Evolutionary conservation across 1,140 invertebrate genomes (phyloP), one percentile per base, ranked within the genome.

Genomic region (Dendrolimus punctatus): DNA sequence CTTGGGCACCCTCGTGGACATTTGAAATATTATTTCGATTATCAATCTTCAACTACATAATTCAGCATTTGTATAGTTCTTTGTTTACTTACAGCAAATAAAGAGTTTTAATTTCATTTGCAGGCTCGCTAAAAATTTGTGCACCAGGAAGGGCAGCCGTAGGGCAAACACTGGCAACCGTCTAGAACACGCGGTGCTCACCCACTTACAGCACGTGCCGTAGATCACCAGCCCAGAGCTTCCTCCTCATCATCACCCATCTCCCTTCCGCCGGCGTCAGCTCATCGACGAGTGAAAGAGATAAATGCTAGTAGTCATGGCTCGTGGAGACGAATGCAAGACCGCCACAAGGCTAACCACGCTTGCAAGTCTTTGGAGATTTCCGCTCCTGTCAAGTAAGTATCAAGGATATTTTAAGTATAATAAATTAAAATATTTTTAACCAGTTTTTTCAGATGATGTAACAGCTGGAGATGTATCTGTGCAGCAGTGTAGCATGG

Each of bases 121-220:
- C 76, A 94, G 92, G 80, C 90, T 93, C 73, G 90, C 90, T 57
- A 93, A 93, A 88, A 93, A 94, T 83, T 88, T 94, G 57, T 82
- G 87, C 62, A 93, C 92, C 58, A 88, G 90, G 57, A 93, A 93
- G 88, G 93, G 93, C 51, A 94, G 93, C 75, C 88, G 93, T 58
- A 88, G 91, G 55, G 93, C 92, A 64, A 94, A 94, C 85, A 89
- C 92, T 77, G 93, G 92, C 69, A 95, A 95, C 86, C 89, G 91
- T 43, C 84, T 94, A 78, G 93, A 95, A 89, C 89, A 94, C 68
- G 89, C 93, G 76, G 93, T 95, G 9, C 89, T 95, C 37, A 94
- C 93, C 41, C 92, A 92, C 75, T 88, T 95, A 55, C 93, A 94
- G 80, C 93, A 94, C 93, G 93, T 94, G 49, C 93, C 93, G 47